These are phyloP conservation scores for Lordiphosa collinella DNA, from an alignment of 1,140 invertebrate genomes.

Conservation along the genomic window DNA sequence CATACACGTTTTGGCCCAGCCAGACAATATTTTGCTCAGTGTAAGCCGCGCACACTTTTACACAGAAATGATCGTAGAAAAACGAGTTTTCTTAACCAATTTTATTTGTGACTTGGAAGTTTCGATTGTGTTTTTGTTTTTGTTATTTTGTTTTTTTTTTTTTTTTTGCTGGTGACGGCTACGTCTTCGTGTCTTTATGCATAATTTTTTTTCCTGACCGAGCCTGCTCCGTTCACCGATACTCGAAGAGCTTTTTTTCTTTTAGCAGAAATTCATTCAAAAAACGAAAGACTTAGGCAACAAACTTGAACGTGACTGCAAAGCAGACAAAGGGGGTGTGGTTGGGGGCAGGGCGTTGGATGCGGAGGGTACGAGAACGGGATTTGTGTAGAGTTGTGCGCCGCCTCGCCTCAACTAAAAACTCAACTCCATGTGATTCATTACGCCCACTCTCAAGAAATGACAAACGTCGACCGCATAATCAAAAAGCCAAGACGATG, in stretches of 20 bases:
- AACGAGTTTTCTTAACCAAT: constrained; percentile 71
- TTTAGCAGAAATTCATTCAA: constrained; percentile 72
- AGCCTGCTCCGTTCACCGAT: constrained; percentile 5
- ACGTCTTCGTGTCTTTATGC: constrained; percentile 44
- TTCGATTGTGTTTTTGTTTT: constrained; percentile 51
- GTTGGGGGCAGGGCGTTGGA: not conserved
- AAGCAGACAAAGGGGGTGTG: not conserved
- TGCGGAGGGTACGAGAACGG: constrained; percentile 3
- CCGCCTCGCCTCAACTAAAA: constrained; percentile 23
- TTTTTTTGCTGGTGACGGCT: constrained; percentile 34
- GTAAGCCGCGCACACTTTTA: constrained; percentile 27
- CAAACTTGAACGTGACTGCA: constrained; percentile 52
- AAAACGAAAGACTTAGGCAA: constrained; percentile 74
- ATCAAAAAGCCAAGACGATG: constrained; percentile 44
- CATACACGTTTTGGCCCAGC: constrained; percentile 39
- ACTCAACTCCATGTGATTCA: constrained; percentile 55
- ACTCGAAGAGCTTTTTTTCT: constrained; percentile 23
- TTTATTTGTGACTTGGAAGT: constrained; percentile 64
- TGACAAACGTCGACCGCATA: constrained; percentile 28
- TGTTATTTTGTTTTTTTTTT: constrained; percentile 23
- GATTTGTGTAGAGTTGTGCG: constrained; percentile 22
- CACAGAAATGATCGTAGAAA: constrained; percentile 38
- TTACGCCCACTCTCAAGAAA: constrained; percentile 47
- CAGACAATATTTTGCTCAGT: constrained; percentile 56
- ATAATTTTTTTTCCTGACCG: constrained; percentile 49